Evolutionary conservation across 1,140 invertebrate species (phyloP).

Genomic region (Oryzaephilus surinamensis): DNA sequence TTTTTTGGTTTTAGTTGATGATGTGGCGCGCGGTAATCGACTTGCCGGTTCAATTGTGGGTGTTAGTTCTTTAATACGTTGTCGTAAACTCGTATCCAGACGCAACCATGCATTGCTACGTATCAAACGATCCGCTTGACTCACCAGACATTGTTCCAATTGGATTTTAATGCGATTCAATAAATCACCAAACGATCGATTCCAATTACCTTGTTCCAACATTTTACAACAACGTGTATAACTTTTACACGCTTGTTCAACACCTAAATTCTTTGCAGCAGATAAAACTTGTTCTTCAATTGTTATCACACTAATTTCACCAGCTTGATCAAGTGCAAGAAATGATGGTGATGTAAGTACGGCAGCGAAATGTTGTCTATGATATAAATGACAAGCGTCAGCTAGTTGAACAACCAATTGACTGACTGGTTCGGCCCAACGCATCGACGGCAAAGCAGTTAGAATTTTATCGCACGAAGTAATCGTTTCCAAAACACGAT

Average conservation of each 20-base stretch:
- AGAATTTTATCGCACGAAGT: slow-evolving; percentile 60
- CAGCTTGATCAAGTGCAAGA: slow-evolving; percentile 49
- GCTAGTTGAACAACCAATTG: slow-evolving; percentile 54
- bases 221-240: slow-evolving; percentile 41
- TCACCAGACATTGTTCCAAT: slow-evolving; percentile 51
- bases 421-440: slow-evolving; percentile 61
- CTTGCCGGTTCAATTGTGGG: slow-evolving; percentile 21
- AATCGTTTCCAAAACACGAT: slow-evolving; percentile 43
- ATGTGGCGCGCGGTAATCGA: slow-evolving; percentile 36
- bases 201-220: slow-evolving; percentile 27
- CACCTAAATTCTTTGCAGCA: slow-evolving; percentile 49
- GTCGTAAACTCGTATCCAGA: slow-evolving; percentile 45
- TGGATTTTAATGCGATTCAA: slow-evolving; percentile 37
- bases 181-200: slow-evolving; percentile 23
- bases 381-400: slow-evolving; percentile 46
- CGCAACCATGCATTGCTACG: slow-evolving; percentile 51
- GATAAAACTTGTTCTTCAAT: slow-evolving; percentile 55
- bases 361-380: slow-evolving; percentile 54
- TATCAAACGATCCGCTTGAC: slow-evolving; percentile 49
- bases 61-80: slow-evolving; percentile 25
- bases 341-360: slow-evolving; percentile 54
- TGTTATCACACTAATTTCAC: slow-evolving; percentile 54
- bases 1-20: no score
- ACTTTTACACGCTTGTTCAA: slow-evolving; percentile 61
- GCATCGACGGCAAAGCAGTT: slow-evolving; percentile 53